These are phyloP conservation scores for Myiotriccus ornatus DNA, from an alignment of 2,797 vertebrate species.

Conservation along the genomic window DNA sequence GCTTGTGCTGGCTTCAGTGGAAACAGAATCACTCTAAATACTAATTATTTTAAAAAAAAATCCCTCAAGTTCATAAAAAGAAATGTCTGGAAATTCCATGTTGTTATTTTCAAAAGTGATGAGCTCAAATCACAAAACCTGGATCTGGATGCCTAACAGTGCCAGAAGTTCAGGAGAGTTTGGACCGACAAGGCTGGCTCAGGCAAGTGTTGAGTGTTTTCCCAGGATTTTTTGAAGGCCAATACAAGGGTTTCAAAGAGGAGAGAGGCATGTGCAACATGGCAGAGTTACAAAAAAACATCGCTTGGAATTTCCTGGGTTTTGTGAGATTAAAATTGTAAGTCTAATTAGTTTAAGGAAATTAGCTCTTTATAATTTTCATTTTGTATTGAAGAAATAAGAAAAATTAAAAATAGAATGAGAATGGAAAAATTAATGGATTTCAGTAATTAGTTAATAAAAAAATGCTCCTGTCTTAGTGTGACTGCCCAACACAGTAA, in stretches of 20 bases:
- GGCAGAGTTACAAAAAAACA: slow-evolving; percentile 59
- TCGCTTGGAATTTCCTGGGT: slow-evolving; percentile 64
- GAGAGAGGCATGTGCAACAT: slow-evolving; percentile 62
- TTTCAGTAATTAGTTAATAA: slow-evolving; percentile 67
- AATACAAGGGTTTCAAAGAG: slow-evolving; percentile 52
- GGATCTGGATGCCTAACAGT: slow-evolving; percentile 19
- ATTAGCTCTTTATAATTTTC: slow-evolving; percentile 62
- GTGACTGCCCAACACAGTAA: slow-evolving; percentile 54
- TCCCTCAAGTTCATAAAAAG: neutral
- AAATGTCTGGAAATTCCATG: slow-evolving; percentile 49
- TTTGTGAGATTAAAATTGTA: slow-evolving; percentile 60
- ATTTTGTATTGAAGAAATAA: slow-evolving; percentile 62
- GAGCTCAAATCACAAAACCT: slow-evolving; percentile 53
- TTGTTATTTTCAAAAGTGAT: slow-evolving; percentile 40
- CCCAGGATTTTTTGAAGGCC: slow-evolving; percentile 60
- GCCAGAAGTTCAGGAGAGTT: slow-evolving; percentile 58
- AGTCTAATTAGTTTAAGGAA: slow-evolving; percentile 65
- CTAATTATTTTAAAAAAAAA: neutral
- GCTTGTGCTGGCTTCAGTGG: slow-evolving; percentile 30
- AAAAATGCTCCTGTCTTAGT: slow-evolving; percentile 57
- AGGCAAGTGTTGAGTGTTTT: slow-evolving; percentile 50
- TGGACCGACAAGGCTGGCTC: slow-evolving; percentile 34
- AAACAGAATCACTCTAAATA: neutral
- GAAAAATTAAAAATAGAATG: slow-evolving; percentile 63
- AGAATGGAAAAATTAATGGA: slow-evolving; percentile 61